Base-by-base conservation (phyloP, 2,888 invertebrate genomes). In the Antheraea yamamai region DNA sequence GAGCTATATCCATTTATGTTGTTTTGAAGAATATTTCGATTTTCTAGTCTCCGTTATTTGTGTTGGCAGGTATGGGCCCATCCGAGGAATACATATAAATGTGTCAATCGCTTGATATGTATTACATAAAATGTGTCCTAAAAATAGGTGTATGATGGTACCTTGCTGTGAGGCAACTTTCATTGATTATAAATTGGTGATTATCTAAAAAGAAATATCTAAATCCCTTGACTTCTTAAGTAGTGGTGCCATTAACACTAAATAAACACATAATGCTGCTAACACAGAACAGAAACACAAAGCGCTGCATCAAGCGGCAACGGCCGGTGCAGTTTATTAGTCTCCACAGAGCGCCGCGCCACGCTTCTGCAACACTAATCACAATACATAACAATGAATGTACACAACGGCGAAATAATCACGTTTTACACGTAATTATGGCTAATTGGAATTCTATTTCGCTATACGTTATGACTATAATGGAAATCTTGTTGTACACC, bases 381-480 rank as follows among this genome's bases (percentile, higher is more conserved):
- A 66, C 64, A 66, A 30, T 66, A 66, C 64, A 30, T 66, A 66
- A 66, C 64, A 66, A 26, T 66, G 64, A 66, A 16, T 30, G 30
- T 4, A 66, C 30, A 66, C 4, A 16, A 30, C 39, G 39, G 35
- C 10, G 0, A n/a, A 18, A 39, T 39, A 70, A 70, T 39, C 39
- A 70, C 26, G 66, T 30, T 61, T 66, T 66, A 30, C 66, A 66
- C 68, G 18, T 35, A 68, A 68, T 68, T 70, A 70, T 20, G n/a
- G 70, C 7, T 70, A 70, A 70, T 70, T 70, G 70, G 70, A 70
- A 39, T 70, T 39, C 70, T n/a, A 70, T 39, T 39, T 39, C 39
- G n/a, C 20, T 39, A 35, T 39, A 39, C 68, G 68, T 26, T 26
- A 26, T 64, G 26, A 12, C 23, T 26, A 26, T 26, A 64, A 61